A percentile compares a stretch with the other conserved stretches of the same genome.
Evolutionary conservation across 2,888 invertebrate genomes (phyloP).

Genomic region (Tridacna gigas): DNA sequence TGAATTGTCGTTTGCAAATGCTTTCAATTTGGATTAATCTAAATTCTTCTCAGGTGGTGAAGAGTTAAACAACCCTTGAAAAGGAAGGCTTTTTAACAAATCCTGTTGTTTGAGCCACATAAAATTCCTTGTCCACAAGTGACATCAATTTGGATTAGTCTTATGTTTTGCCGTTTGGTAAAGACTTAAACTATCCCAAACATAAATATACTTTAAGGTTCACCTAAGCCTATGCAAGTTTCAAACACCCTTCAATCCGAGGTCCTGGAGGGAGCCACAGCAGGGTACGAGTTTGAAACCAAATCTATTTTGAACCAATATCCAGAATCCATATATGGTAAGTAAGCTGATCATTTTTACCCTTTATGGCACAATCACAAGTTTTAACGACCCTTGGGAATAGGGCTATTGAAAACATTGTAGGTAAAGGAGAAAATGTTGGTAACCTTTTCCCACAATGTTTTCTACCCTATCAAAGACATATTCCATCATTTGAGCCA

Average conservation of each 20-base stretch:
- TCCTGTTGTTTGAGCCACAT: not conserved
- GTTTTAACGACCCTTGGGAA: no score
- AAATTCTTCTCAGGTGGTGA: no score
- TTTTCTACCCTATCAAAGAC: no score
- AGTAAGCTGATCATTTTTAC: constrained; percentile 39
- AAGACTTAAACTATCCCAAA: not conserved
- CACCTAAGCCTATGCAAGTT: constrained; percentile 61
- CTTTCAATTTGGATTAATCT: no score
- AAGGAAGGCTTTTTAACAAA: not conserved
- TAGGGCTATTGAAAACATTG: no score
- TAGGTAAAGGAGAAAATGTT: no score
- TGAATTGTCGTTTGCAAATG: no score
- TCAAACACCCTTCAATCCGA: constrained; percentile 29
- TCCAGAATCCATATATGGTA: constrained; percentile 86
- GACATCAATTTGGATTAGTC: not conserved
- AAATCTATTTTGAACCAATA: constrained; percentile 86
- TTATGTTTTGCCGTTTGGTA: not conserved
- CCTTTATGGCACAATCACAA: no score
- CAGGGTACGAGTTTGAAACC: constrained; percentile 83
- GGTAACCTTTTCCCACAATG: no score
- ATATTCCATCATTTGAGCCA: no score
- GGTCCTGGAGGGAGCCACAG: constrained; percentile 61
- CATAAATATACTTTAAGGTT: constrained; percentile 39
- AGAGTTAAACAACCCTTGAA: no score
- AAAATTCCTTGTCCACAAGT: not conserved